Evolutionary conservation across 30 jellyfish, hydroid and myxozoan genomes (phyloP), one percentile per base, ranked within the genome.

Genomic region (Catostylus mosaicus): DNA sequence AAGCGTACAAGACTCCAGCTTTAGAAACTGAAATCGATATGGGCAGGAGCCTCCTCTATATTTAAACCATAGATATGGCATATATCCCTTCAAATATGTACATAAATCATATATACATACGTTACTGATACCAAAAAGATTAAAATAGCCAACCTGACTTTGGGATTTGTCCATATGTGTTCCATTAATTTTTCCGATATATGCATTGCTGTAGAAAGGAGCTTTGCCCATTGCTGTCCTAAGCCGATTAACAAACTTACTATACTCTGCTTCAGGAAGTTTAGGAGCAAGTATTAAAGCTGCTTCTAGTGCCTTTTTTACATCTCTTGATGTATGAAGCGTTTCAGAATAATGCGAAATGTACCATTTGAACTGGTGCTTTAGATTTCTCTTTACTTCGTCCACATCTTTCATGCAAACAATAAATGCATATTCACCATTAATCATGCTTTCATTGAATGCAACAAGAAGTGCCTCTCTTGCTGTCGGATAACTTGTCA

Each of bases 391-490:
- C 59, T 56, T 40, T 1, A 89, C 96, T 43, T 82, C 92, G 67
- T 73, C 92, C 36, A 80, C 90, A 63, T 92, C 97, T 37, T 60
- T 62, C 88, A 78, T 96, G 83, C 89, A 82, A 20, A 95, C 37
- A 34, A 92, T 54, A 75, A 92, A 92, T 26, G 87, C 96, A 70
- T 73, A 92, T 29, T 87, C 97, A 9, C 98, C 97, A 20, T 83
- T 73, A 34, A 68, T 78, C 89, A 92, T 77, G 33, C 88, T 61
- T 26, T 79, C 84, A 36, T 82, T 89, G 61, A 68, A 96, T 4
- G 98, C 98, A 51, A 96, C 98, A 30, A 80, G 74, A 52, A 92
- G 59, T 5, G 96, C 91, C 78, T 92, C 98, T 54, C 90, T 78
- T 37, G 90, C 93, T 5, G 86, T 96, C 27, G 89, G 83, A 18